Conservation (phyloP, 2,797 vertebrate species). For the Rhynchonycteris naso region DNA sequence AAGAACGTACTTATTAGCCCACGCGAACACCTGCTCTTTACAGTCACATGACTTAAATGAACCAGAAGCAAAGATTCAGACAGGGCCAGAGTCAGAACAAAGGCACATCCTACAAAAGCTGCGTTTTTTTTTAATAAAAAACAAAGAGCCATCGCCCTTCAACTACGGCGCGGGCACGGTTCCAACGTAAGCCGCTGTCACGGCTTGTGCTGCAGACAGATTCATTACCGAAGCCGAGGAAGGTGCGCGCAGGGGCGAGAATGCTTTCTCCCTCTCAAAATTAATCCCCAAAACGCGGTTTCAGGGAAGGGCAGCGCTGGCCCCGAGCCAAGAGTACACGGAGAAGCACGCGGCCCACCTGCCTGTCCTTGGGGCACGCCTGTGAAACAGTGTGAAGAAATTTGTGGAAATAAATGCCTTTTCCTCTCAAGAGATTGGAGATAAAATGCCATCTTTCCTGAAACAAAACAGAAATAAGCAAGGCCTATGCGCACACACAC, state of each 20-base stretch:
- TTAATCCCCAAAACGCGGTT: neutral
- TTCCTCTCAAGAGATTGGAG: neutral
- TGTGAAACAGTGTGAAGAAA: neutral
- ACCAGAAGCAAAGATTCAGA: neutral
- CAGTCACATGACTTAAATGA: neutral
- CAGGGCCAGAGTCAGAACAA: neutral
- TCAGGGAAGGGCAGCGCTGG: neutral
- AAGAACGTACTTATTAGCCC: neutral
- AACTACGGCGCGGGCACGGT: neutral
- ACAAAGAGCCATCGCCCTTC: conserved; percentile 20
- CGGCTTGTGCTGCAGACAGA: neutral
- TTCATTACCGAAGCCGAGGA: neutral
- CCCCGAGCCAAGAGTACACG: neutral
- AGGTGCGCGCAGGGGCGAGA: neutral
- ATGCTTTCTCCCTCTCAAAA: neutral
- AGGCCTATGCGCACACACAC: too few relatives aligned
- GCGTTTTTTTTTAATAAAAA: conserved; percentile 31
- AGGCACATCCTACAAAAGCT: neutral
- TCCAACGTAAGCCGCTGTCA: conserved; percentile 27
- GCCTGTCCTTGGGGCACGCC: neutral
- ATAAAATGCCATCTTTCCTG: neutral
- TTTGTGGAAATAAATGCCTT: neutral
- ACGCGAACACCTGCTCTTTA: neutral
- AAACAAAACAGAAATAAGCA: conserved; percentile 44
- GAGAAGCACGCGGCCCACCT: neutral